phyloP scores from a whole-genome alignment of 1,140 invertebrate species.

The Drosophila tristis region DNA sequence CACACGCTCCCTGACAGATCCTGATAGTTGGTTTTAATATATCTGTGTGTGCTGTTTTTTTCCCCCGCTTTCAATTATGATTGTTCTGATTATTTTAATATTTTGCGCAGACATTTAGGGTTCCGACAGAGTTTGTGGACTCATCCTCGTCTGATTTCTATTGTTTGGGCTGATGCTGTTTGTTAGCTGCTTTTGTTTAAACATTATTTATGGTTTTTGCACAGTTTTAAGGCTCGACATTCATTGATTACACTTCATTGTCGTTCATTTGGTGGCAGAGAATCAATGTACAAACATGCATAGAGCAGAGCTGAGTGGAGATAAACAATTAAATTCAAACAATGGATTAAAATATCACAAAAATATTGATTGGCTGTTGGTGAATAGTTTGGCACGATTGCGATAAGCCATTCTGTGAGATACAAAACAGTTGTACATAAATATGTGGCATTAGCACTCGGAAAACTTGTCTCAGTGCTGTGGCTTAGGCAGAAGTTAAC shows the following conservation, averaged over 20 bases:
- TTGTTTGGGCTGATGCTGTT: conserved; percentile 8
- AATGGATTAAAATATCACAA: no score
- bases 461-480: no score
- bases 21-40: conserved; percentile 50
- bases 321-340: no score
- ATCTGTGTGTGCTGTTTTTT: conserved; percentile 17
- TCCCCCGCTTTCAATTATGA: conserved; percentile 53
- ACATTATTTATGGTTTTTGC: conserved; percentile 14
- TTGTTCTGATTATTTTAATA: conserved; percentile 68
- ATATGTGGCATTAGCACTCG: no score
- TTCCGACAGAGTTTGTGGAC: background rate
- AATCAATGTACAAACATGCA: background rate
- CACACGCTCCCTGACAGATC: conserved; percentile 34
- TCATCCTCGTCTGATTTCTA: conserved; percentile 20
- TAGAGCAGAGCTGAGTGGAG: no score
- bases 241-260: background rate
- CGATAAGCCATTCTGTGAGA: no score
- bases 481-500: no score
- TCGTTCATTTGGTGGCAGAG: background rate
- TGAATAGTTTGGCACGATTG: no score
- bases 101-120: conserved; percentile 42
- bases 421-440: no score
- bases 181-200: conserved; percentile 18
- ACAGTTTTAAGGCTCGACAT: background rate
- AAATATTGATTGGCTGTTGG: no score